Conservation (phyloP, 2,888 invertebrate genomes). For the Caenorhabditis sinica region DNA sequence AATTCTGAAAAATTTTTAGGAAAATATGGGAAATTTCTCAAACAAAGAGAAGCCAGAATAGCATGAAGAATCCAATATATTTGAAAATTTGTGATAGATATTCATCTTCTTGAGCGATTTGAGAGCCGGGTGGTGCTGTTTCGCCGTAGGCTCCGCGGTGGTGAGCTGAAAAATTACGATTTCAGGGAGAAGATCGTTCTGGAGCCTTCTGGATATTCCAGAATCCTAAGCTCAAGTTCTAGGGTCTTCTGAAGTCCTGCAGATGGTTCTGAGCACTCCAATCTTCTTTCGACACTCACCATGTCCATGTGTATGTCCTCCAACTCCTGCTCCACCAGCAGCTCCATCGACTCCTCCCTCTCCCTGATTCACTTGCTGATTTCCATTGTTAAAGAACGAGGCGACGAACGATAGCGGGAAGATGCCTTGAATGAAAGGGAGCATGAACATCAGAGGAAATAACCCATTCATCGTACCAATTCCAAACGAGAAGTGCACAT, state of each 20-base stretch:
- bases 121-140: slow-evolving; percentile 74
- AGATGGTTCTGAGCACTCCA: too few species aligned
- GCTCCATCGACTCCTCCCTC: slow-evolving; percentile 18
- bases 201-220: background rate
- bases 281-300: too few species aligned
- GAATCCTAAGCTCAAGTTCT: background rate
- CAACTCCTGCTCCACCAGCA: background rate
- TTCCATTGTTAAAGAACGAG: slow-evolving; percentile 72
- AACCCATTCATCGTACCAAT: slow-evolving; percentile 72
- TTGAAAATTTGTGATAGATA: slow-evolving; percentile 80
- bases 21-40: slow-evolving; percentile 36
- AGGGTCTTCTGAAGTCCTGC: too few species aligned
- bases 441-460: slow-evolving; percentile 40
- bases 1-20: slow-evolving; percentile 4
- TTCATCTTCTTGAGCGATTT: slow-evolving; percentile 81
- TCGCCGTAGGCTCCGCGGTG: background rate
- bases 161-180: slow-evolving; percentile 5
- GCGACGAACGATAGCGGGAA: slow-evolving; percentile 83
- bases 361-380: slow-evolving; percentile 21
- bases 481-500: slow-evolving; percentile 83
- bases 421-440: slow-evolving; percentile 62
- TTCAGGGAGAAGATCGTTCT: background rate
- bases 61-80: slow-evolving; percentile 80
- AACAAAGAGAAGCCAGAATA: slow-evolving; percentile 81
- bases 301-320: background rate